Conservation (phyloP, 1,140 invertebrate species). For the Chymomyza costata region DNA sequence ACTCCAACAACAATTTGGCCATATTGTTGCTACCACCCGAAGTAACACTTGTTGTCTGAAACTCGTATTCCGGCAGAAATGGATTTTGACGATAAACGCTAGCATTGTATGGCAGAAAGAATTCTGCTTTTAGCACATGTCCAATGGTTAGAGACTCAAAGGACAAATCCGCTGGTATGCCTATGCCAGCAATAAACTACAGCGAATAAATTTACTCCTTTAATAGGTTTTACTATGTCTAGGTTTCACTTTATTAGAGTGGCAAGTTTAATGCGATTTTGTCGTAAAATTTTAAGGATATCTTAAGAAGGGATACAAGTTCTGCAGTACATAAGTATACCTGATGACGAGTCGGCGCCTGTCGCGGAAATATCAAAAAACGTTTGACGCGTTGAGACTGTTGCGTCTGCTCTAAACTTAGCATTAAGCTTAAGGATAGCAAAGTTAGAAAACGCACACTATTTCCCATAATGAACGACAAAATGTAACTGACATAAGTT, state of each 20-base stretch:
- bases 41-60: background rate
- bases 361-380: conserved; percentile 52
- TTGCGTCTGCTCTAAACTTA: background rate
- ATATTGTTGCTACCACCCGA: background rate
- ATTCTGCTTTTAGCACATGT: conserved; percentile 52
- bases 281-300: no score
- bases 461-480: conserved; percentile 10
- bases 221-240: background rate
- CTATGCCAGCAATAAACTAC: conserved; percentile 61
- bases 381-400: conserved; percentile 15
- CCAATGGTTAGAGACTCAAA: conserved; percentile 56
- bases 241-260: background rate
- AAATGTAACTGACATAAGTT: background rate
- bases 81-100: conserved; percentile 49
- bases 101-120: conserved; percentile 50
- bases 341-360: conserved; percentile 53
- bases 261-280: no score
- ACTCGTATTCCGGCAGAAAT: conserved; percentile 46
- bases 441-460: conserved; percentile 9
- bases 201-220: background rate
- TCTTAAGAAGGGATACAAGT: background rate
- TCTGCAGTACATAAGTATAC: conserved; percentile 12
- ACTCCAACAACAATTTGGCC: conserved; percentile 9
- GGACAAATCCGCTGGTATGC: conserved; percentile 53
- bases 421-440: conserved; percentile 2